These are phyloP conservation scores for Propithecus deckenii DNA, from an alignment of 2,797 vertebrate genomes.

Conservation along the genomic window DNA sequence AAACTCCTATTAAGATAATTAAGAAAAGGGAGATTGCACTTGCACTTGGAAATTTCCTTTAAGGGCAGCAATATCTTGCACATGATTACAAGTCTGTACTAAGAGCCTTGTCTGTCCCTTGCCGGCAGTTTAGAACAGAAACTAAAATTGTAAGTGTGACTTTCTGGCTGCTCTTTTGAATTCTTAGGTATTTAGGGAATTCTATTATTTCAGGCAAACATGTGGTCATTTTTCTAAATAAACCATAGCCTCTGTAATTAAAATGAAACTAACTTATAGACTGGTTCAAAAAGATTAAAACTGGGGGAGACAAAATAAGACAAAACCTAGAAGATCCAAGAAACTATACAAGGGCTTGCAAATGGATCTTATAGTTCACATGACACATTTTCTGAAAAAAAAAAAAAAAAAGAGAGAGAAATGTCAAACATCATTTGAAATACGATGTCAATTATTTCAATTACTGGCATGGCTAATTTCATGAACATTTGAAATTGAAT, in stretches of 20 bases:
- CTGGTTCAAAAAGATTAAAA: not conserved
- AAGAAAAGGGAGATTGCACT: not conserved
- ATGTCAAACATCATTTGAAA: not conserved
- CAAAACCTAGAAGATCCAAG: not conserved
- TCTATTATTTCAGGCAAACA: not conserved
- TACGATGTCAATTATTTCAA: not conserved
- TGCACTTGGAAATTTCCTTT: not conserved
- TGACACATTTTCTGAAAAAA: not conserved
- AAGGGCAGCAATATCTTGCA: not conserved
- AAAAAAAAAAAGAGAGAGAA: not conserved
- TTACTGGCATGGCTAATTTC: not conserved
- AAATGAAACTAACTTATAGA: slow-evolving; percentile 9
- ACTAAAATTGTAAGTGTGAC: slow-evolving; percentile 6
- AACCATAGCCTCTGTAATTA: not conserved
- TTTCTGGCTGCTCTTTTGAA: slow-evolving; percentile 28
- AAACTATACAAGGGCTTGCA: not conserved
- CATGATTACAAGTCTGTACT: not conserved
- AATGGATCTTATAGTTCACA: not conserved
- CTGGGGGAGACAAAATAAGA: not conserved
- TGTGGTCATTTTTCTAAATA: slow-evolving; percentile 24
- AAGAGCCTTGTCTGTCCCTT: slow-evolving; percentile 7
- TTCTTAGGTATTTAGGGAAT: slow-evolving; percentile 13
- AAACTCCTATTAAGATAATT: slow-evolving; percentile 8
- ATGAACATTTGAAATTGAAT: not conserved
- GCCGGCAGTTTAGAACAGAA: slow-evolving; percentile 27